Evolutionary conservation across 1,140 invertebrate species (phyloP), one percentile per base, ranked within the genome.

Genomic region (Mylabris phalerata): DNA sequence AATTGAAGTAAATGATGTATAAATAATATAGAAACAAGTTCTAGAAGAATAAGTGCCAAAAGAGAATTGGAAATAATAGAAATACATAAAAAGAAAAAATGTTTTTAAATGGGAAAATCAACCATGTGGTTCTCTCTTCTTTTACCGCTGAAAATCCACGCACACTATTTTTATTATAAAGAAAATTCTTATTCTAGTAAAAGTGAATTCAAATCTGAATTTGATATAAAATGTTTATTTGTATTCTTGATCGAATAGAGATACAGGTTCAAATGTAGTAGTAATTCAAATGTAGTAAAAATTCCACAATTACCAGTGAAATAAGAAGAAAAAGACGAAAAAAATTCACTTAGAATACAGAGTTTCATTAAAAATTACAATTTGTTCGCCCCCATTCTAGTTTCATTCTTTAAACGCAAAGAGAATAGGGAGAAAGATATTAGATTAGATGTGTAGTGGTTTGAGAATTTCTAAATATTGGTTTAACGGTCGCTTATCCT

Each of bases 1-100:
- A 60, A 60, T 60, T 60, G 59, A 47, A 60, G 59, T 63, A 60
- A 63, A 63, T 63, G 62, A 60, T 48, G 60, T 54, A 63, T 63
- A 63, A 63, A 63, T 63, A 60, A 61, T 61, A 63, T 55, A 63
- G 60, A 60, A 63, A 32, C 4, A 54, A 57, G 44, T 61, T 57
- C 55, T 39, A 7, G 4, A 44, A 55, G 55, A 57, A 60, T 51
- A 63, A 63, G 57, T 57, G 62, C 58, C 46, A 60, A 56, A 46
- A 60, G 62, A 56, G 56, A 63, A 63, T 63, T 60, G 59, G 57
- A 59, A 63, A 50, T 63, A 63, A 63, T 63, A 63, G 47, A 42
- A 54, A 54, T 54, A 54, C 32, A 32, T 7, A 32, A 32, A 32
- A 32, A 32, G 7, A 32, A 43, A 45, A 42, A 54, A 45, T 45